Base-by-base conservation (phyloP, 2,113 vertebrate genomes). In the Cinclus mexicanus region DNA sequence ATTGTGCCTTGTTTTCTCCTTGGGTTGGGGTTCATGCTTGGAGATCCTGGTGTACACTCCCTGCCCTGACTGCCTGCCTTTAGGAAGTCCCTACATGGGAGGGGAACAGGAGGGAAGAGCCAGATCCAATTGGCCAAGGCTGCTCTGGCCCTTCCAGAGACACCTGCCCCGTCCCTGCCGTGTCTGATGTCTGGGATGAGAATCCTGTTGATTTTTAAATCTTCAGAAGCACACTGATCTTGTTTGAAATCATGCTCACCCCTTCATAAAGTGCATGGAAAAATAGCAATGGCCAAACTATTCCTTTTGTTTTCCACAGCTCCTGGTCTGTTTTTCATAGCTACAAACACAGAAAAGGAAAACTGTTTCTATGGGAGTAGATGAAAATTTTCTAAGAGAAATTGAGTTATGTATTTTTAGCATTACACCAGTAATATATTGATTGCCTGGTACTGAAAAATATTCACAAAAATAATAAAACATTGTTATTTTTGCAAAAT, bases 341-440 rank as follows among this genome's bases (percentile, higher is more conserved):
- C 35, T 74, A 14, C 37, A 37, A 59, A 37, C 12, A 47, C 11
- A 83, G 56, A 86, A 90, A 52, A 19, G 10, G 26, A 47, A 12
- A 90, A 75, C 11, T 35, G 55, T 90, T 93, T 92, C 80, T 88
- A 72, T 78, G 64, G 76, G 91, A 94, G 89, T 90, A 55, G 47
- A 76, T 23, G 5, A 74, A 46, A 83, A 50, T 39, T 79, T 91
- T 14, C 42, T 37, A 21, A 78, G 57, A 46, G 71, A 86, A 76
- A 42, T 26, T 75, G 44, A 75, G 17, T 20, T 53, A 0, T 29
- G 20, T 35, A 70, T 64, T 91, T 82, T 65, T 81, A 79, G 22
- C 28, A 26, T 52, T 89, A 26, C 37, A 14, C 4, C 3, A 53
- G 41, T 65, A 37, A 79, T 14, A 83, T n/a, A 65, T 41, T 53